Conservation (phyloP, 2,888 invertebrate species). For the Drosophila peninsularis region DNA sequence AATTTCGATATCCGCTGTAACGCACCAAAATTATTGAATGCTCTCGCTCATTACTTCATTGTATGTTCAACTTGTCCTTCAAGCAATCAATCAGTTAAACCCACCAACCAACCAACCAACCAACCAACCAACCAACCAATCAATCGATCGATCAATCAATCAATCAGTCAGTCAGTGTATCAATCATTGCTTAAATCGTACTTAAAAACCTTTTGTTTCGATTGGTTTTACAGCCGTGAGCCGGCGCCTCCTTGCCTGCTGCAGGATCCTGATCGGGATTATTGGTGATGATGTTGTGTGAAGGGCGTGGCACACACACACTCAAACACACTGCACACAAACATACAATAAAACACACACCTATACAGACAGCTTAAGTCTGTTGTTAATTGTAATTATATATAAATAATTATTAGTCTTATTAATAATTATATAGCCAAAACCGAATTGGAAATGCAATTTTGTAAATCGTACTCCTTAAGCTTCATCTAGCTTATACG, state of each 20-base stretch:
- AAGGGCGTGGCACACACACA: constrained; percentile 21
- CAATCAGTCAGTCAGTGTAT: constrained; percentile 29
- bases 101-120: constrained; percentile 15
- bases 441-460: constrained; percentile 21
- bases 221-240: constrained; percentile 78
- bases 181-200: constrained; percentile 63
- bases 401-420: constrained; percentile 39
- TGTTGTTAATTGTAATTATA: constrained; percentile 41
- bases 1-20: constrained; percentile 37
- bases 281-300: constrained; percentile 45
- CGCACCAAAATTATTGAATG: constrained; percentile 23
- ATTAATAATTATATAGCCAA: constrained; percentile 20
- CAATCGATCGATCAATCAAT: constrained; percentile 9
- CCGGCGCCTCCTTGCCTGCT: constrained; percentile 35
- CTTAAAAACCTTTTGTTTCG: constrained; percentile 66
- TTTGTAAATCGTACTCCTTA: constrained; percentile 43
- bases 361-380: constrained; percentile 18
- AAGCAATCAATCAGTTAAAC: constrained; percentile 25
- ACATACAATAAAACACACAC: constrained; percentile 7
- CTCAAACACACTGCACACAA: constrained; percentile 12
- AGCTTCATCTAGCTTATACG: constrained; percentile 42
- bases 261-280: constrained; percentile 43
- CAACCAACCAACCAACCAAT: constrained; percentile 6
- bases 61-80: constrained; percentile 30
- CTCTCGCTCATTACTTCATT: constrained; percentile 44